Base-by-base conservation (phyloP, 2,888 invertebrate species). In the Boloria euphrosyne region DNA sequence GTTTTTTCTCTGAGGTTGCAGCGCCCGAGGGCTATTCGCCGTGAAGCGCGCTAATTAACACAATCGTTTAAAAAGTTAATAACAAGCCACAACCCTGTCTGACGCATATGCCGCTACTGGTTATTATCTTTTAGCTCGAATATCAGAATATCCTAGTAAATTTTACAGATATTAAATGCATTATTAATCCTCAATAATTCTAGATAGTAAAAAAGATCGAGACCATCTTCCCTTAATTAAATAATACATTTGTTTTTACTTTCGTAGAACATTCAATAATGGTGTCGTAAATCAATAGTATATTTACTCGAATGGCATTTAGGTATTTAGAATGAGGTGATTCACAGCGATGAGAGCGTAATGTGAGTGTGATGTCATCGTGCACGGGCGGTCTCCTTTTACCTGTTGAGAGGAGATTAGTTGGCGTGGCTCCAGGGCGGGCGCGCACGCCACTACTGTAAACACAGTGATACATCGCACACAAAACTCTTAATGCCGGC, bases 31-130 rank as follows among this genome's bases (percentile, higher is more conserved):
- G 83, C 77, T 69, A 76, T 75, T 81, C 79, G 80, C 80, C 76
- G 80, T 78, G 80, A 80, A 82, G 79, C 82, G 78, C 83, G 84
- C 87, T 91, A 89, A 91, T 91, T 90, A 91, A 90, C 86, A 81
- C 88, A 85, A 89, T 87, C 87, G 86, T 85, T 89, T 87, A 85
- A 88, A 90, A 89, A 87, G 79, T 84, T 90, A 89, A 90, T 90
- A 90, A 86, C 87, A 83, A 80, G 83, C 83, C 77, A 77, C 75
- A 79, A 72, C 74, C 80, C 84, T 85, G 89, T 89, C 88, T 79
- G 80, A 77, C 73, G 86, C 91, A 90, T 77, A 76, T 86, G 87
- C 78, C 75, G 80, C 79, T 76, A 64, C 74, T 69, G 71, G 74
- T 73, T 73, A 67, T 74, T 68, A 67, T 73, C 69, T 67, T 64